phyloP scores from a whole-genome alignment of 2,888 invertebrate species.

The Drosophila macrospina region DNA sequence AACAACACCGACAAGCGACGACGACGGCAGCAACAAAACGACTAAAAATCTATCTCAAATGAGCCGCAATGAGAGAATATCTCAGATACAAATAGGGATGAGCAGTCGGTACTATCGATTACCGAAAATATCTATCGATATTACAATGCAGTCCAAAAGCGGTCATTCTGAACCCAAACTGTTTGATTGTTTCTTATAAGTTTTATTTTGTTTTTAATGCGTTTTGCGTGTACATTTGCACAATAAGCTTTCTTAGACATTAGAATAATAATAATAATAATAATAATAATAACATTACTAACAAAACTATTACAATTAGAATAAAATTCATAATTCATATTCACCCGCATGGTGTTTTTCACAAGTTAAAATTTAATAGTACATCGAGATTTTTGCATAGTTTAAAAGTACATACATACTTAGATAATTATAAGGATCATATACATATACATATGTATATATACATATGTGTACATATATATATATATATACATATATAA shows the following conservation, averaged over 20 bases:
- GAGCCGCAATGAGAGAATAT: conserved; percentile 55
- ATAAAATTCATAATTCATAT: conserved; percentile 77
- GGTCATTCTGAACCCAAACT: conserved; percentile 1
- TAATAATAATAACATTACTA: conserved; percentile 83
- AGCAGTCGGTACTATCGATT: conserved; percentile 16
- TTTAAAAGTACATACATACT: conserved; percentile 70
- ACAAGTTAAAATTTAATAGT: conserved; percentile 78
- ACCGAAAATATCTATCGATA: conserved; percentile 20
- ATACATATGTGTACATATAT: conserved; percentile 44
- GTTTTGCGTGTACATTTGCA: conserved; percentile 80
- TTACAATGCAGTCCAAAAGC: neutral
- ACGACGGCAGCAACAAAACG: conserved; percentile 74
- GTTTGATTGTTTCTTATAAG: conserved; percentile 50
- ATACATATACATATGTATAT: conserved; percentile 37
- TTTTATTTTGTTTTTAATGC: conserved; percentile 77
- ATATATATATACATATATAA: conserved; percentile 38
- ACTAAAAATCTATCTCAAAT: conserved; percentile 55
- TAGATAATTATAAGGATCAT: conserved; percentile 58
- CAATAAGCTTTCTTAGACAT: conserved; percentile 76
- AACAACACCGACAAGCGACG: conserved; percentile 62
- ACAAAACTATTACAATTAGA: conserved; percentile 82
- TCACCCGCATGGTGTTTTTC: conserved; percentile 53
- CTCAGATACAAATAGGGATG: conserved; percentile 60
- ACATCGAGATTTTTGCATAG: conserved; percentile 77
- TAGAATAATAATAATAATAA: conserved; percentile 59